phyloP scores from a whole-genome alignment of 2,797 vertebrate species.

The Lophura swinhoii region DNA sequence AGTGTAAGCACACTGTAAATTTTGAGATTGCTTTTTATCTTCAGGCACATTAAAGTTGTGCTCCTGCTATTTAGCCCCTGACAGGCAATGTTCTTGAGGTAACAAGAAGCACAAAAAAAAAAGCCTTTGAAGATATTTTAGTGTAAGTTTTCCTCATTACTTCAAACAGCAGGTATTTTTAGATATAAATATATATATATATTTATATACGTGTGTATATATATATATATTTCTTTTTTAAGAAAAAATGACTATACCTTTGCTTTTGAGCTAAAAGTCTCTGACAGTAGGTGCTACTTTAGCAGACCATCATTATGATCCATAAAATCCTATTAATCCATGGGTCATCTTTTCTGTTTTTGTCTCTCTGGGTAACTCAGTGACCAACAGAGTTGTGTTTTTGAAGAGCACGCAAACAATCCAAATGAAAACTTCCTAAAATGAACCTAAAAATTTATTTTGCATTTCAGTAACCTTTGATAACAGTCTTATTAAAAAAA shows the following conservation, averaged over 20 bases:
- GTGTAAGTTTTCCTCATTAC: neutral
- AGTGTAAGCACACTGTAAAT: neutral
- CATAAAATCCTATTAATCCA: neutral
- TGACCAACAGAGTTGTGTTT: neutral
- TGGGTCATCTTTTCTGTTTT: neutral
- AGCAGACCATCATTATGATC: neutral
- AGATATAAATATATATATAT: neutral
- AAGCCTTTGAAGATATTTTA: neutral
- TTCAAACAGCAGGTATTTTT: neutral
- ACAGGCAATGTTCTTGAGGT: neutral
- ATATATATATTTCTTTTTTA: neutral
- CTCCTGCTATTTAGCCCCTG: neutral
- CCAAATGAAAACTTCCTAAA: conserved; percentile 7
- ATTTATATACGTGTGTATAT: too few species aligned
- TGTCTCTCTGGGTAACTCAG: neutral
- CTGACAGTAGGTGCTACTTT: neutral
- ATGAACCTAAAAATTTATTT: neutral
- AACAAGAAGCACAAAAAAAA: neutral
- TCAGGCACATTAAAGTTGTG: neutral
- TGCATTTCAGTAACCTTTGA: neutral
- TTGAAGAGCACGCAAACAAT: neutral
- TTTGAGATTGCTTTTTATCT: neutral
- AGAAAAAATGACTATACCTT: neutral
- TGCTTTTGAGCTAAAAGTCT: neutral
- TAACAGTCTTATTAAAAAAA: neutral